phyloP scores from a whole-genome alignment of 2,797 vertebrate genomes.

The Cheracebus regulus region DNA sequence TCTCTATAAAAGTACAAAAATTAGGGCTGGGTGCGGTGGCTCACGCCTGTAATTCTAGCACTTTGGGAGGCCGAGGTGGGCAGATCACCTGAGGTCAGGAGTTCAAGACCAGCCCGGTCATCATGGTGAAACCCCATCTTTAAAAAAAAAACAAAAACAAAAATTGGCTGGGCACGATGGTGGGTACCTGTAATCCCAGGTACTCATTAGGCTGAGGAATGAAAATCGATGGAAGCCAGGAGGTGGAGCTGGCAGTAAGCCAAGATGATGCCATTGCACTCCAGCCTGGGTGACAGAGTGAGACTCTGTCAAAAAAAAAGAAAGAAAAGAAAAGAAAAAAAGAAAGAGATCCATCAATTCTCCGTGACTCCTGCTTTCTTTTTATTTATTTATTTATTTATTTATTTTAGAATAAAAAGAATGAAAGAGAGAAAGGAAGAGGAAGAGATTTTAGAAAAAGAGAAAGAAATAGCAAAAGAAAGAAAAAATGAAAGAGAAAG shows the following conservation, averaged over 20 bases:
- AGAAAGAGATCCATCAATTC: background rate
- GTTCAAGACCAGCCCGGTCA: background rate
- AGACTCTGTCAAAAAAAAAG: background rate
- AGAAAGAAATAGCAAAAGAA: too few relatives aligned
- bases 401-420: too few relatives aligned
- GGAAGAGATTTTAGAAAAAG: too few relatives aligned
- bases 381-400: too few relatives aligned
- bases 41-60: background rate
- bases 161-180: too few relatives aligned
- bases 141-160: background rate
- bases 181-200: background rate
- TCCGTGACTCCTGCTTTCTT: rapidly evolving
- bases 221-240: background rate
- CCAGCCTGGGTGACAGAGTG: background rate
- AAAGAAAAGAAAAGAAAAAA: background rate
- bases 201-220: background rate
- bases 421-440: too few relatives aligned
- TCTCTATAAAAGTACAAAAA: background rate
- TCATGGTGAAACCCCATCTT: background rate
- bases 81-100: background rate
- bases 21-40: background rate
- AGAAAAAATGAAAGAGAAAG: too few relatives aligned
- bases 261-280: background rate
- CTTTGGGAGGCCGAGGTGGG: background rate
- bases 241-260: background rate